Conservation (phyloP, 2,113 vertebrate species). For the Probosciger aterrimus region DNA sequence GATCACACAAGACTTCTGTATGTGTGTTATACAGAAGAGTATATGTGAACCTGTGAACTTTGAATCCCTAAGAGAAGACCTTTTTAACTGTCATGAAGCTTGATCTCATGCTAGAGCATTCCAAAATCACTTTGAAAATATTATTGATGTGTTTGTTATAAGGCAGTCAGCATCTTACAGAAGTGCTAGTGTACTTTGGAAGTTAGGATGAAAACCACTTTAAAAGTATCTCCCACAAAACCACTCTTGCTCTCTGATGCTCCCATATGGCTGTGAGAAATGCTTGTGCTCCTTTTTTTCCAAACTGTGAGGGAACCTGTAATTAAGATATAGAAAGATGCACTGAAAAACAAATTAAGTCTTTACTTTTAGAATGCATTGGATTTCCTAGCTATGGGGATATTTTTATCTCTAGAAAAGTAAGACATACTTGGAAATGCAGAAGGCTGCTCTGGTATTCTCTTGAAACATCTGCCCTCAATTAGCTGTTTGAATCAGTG, state of each 20-base stretch:
- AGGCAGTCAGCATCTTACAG: background rate
- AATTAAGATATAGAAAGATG: background rate
- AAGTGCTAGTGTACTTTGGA: background rate
- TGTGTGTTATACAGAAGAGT: accelerated
- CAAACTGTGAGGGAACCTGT: background rate
- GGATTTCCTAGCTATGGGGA: background rate
- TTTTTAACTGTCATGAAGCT: background rate
- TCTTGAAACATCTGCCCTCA: conserved; percentile 21
- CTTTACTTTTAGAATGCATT: background rate
- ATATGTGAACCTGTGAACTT: background rate
- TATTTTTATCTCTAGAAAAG: conserved; percentile 20
- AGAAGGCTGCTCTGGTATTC: background rate
- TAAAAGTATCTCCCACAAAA: background rate
- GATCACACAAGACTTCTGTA: background rate
- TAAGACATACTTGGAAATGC: background rate
- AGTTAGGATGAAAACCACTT: background rate
- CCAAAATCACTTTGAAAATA: background rate
- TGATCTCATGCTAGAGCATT: background rate
- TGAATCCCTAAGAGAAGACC: background rate
- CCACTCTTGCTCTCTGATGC: background rate
- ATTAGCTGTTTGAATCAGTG: conserved; percentile 6
- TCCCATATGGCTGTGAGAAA: background rate
- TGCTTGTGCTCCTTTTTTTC: background rate
- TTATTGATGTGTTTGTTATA: background rate
- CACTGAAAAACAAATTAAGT: background rate